These are phyloP conservation scores for Ginglymostoma cirratum DNA, from an alignment of 2,113 vertebrate species.

Conservation along the genomic window DNA sequence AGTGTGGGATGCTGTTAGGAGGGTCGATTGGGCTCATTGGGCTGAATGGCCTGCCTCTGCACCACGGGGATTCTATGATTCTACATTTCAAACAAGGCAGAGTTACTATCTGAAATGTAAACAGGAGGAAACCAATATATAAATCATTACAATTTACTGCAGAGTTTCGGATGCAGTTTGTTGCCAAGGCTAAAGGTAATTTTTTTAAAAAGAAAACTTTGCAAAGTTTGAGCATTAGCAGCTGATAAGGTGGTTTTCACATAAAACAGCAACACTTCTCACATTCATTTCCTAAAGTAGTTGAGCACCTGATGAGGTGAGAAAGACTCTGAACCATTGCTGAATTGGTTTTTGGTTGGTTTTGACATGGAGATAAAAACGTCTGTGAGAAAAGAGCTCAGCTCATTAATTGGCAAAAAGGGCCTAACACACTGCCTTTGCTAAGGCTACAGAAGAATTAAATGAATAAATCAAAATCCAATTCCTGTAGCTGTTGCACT, in stretches of 20 bases:
- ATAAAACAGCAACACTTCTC: neutral
- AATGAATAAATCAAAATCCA: neutral
- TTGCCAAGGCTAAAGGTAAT: neutral
- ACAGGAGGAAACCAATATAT: neutral
- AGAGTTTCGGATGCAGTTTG: too few species aligned
- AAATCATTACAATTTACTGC: too few species aligned
- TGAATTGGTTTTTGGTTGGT: neutral
- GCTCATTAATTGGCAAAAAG: neutral
- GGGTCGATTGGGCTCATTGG: too few species aligned
- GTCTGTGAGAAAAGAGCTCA: neutral
- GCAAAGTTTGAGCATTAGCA: neutral
- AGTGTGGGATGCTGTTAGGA: too few species aligned
- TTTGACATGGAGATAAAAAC: neutral
- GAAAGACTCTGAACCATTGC: neutral
- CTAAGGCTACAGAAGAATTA: neutral
- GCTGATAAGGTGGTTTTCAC: neutral
- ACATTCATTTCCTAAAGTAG: neutral
- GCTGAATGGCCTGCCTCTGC: too few species aligned
- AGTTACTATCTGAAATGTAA: neutral
- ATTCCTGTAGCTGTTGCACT: neutral
- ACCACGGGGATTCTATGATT: too few species aligned
- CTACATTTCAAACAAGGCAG: neutral
- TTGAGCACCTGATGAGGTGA: neutral
- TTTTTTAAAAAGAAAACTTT: neutral
- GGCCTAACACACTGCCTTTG: neutral